Base-by-base conservation (phyloP, 2,113 vertebrate species). In the Dinomys branickii region DNA sequence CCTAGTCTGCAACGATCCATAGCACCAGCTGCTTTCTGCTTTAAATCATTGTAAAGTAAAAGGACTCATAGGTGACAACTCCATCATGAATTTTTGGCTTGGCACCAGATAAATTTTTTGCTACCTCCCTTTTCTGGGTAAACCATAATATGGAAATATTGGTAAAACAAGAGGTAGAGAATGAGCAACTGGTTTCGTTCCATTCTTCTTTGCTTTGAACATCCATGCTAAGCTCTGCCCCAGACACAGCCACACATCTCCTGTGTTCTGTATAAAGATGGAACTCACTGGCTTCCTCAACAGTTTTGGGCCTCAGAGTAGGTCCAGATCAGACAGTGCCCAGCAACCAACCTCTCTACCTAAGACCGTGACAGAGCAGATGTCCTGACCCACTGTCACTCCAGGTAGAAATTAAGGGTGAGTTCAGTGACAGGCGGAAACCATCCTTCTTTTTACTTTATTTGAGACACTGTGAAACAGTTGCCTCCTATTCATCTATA, bases 301-400 rank as follows among this genome's bases (percentile, higher is more conserved):
- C 1, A 44, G 3, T 6, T 24, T 24, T 3, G 1, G 28, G 10
- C 7, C n/a, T n/a, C 44, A 2, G 11, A 50, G 16, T 22, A 75
- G 44, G 8, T 28, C 4, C 1, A 9, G 8, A 52, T 59, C 14
- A 26, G 17, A 63, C 9, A 10, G 4, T 19, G 17, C 26, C 35
- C 56, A 19, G n/a, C 19, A 12, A 67, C 10, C 22, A 59, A 24
- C 4, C 26, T 44, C 28, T 80, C 41, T 4, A 30, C 22, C 13
- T 0, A 30, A 7, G 22, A 44, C 22, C 20, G 35, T 13, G 22
- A 44, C 38, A 26, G 9, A 65, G 22, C 38, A 65, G 38, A 86
- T 2, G 6, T 22, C 50, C 10, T 41, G 11, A 81, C 5, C 17
- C 8, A 12, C 58, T 87, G 38, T 77, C 58, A 33, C 41, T 67